phyloP scores from a whole-genome alignment of 2,888 invertebrate species.

The Rhagium mordax region DNA sequence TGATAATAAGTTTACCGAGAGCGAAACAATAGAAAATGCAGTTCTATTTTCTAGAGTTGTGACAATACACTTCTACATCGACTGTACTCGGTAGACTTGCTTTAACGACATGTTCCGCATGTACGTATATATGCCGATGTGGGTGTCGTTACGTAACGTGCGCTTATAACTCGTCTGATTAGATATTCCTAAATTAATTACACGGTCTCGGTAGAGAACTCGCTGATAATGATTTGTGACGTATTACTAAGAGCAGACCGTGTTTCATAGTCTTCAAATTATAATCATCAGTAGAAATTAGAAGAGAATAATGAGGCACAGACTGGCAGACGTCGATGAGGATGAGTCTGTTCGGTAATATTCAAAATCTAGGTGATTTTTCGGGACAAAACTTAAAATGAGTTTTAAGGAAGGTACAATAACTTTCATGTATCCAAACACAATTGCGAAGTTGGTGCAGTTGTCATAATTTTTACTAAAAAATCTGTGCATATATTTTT shows the following conservation, averaged over 20 bases:
- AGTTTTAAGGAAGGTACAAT: too few species aligned
- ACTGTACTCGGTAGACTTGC: neutral
- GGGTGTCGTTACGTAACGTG: neutral
- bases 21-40: too few species aligned
- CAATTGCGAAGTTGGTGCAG: too few species aligned
- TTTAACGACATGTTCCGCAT: neutral
- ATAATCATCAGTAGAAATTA: conserved; percentile 17
- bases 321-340: neutral
- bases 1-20: too few species aligned
- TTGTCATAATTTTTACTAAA: too few species aligned
- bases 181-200: conserved; percentile 50
- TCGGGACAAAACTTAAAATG: too few species aligned
- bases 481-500: too few species aligned
- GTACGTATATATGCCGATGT: neutral
- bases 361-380: neutral
- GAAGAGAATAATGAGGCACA: conserved; percentile 6
- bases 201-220: conserved; percentile 28
- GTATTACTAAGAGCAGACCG: conserved; percentile 21
- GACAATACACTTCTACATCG: neutral
- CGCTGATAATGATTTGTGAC: conserved; percentile 43
- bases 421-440: too few species aligned
- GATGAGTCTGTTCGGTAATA: neutral
- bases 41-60: neutral
- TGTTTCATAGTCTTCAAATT: conserved; percentile 24
- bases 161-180: conserved; percentile 42